Percentiles rank a stretch among this genome's conserved stretches.
These are phyloP conservation scores for Acanthosepion pharaonis DNA, from an alignment of 2,888 invertebrate genomes.

Conservation along the genomic window DNA sequence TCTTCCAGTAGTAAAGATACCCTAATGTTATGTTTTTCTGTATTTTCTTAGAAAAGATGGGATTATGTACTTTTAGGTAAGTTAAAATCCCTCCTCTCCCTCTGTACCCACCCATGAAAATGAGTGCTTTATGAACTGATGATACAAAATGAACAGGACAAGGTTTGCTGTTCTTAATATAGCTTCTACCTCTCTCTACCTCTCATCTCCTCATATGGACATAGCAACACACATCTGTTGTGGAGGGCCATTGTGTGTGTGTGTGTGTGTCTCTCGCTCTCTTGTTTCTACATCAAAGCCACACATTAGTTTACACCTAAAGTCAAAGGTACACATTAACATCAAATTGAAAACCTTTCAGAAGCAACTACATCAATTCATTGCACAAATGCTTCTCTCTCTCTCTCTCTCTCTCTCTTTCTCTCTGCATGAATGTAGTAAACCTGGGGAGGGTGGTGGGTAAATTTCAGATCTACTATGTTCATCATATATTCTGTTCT, in stretches of 20 bases:
- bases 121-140: background rate
- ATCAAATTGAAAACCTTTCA: too few species aligned
- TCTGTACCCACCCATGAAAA: background rate
- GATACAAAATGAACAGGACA: background rate
- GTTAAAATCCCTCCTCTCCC: background rate
- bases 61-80: background rate
- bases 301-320: background rate
- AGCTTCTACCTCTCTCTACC: background rate
- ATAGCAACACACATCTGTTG: background rate
- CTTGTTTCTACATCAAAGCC: background rate
- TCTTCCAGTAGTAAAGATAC: too few species aligned
- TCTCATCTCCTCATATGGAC: background rate
- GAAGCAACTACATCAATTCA: background rate
- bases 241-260: background rate
- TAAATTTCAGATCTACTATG: too few species aligned
- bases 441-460: too few species aligned
- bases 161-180: background rate
- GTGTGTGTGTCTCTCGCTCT: background rate
- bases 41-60: background rate
- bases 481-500: too few species aligned
- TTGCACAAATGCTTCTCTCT: background rate
- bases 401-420: background rate
- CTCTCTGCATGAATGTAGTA: too few species aligned
- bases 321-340: background rate
- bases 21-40: too few species aligned